These are phyloP conservation scores for Chamaea fasciata DNA, from an alignment of 2,113 vertebrate genomes.

Conservation along the genomic window DNA sequence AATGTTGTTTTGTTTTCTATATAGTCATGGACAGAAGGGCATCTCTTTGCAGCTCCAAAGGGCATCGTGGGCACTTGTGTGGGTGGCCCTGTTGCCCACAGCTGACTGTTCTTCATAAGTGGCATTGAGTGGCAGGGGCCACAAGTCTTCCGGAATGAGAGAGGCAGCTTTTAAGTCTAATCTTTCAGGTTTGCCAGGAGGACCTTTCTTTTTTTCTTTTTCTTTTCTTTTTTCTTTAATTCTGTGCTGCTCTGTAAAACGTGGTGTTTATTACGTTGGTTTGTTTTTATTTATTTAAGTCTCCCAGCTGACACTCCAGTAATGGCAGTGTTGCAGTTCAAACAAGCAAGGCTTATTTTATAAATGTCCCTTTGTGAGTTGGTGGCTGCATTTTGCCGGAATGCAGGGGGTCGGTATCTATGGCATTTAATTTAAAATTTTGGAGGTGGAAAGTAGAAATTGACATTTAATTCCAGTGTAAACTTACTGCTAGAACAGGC, in stretches of 20 bases:
- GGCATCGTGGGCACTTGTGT: background rate
- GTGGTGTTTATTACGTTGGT: slow-evolving; percentile 74
- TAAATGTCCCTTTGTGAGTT: slow-evolving; percentile 71
- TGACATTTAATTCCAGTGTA: slow-evolving; percentile 58
- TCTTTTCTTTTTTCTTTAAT: background rate
- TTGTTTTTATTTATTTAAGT: slow-evolving; percentile 78
- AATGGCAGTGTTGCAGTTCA: slow-evolving; percentile 64
- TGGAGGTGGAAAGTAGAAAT: slow-evolving; percentile 36
- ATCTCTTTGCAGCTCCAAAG: rapidly evolving
- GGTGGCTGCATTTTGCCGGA: slow-evolving; percentile 44
- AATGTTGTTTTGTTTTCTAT: background rate
- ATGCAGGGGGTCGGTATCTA: slow-evolving; percentile 7
- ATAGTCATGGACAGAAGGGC: background rate
- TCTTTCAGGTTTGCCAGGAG: background rate
- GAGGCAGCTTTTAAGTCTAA: background rate
- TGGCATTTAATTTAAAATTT: slow-evolving; percentile 49
- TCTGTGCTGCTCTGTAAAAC: slow-evolving; percentile 67
- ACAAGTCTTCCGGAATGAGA: slow-evolving; percentile 26
- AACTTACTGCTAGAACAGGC: slow-evolving; percentile 40
- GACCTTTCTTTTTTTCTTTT: background rate
- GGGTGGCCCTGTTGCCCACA: background rate
- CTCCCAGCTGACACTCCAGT: slow-evolving; percentile 56
- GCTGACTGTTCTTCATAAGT: background rate
- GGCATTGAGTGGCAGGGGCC: background rate
- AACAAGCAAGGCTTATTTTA: slow-evolving; percentile 68